Conservation (phyloP, 2,113 vertebrate genomes). For the Nettapus auritus region DNA sequence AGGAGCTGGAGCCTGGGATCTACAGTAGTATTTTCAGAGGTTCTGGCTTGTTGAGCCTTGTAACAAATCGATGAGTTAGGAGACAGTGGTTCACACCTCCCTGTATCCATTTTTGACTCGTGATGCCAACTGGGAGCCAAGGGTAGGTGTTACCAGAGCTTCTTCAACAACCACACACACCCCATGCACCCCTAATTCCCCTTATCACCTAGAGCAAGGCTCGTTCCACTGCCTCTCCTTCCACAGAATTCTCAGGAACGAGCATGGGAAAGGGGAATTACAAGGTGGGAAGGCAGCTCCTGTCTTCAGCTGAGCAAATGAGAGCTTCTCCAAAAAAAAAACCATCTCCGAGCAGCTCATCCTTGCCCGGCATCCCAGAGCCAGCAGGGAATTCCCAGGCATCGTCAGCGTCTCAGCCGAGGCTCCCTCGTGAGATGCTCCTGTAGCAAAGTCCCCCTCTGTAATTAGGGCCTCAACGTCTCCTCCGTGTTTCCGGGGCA, state of each 20-base stretch:
- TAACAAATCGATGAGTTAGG: background rate
- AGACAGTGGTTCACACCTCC: background rate
- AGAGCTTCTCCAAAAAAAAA: background rate
- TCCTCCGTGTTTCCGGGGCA: constrained; percentile 42
- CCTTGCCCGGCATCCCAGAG: background rate
- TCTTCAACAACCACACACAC: fast-evolving
- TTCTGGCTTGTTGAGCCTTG: background rate
- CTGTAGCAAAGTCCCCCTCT: background rate
- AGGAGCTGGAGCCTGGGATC: background rate
- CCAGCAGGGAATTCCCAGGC: background rate
- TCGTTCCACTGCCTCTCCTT: background rate
- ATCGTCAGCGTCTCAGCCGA: background rate
- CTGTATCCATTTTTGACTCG: background rate
- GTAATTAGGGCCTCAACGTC: constrained; percentile 33
- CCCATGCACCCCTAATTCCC: background rate
- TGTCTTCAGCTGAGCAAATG: background rate
- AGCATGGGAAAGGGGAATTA: background rate
- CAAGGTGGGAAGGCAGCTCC: background rate
- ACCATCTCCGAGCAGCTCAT: fast-evolving
- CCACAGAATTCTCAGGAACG: background rate
- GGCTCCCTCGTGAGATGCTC: background rate
- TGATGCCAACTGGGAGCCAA: background rate
- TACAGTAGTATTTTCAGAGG: background rate
- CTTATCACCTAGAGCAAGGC: background rate
- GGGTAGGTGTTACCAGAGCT: background rate